These are phyloP conservation scores for Gila orcuttii DNA, from an alignment of 2,113 vertebrate species.

Conservation along the genomic window DNA sequence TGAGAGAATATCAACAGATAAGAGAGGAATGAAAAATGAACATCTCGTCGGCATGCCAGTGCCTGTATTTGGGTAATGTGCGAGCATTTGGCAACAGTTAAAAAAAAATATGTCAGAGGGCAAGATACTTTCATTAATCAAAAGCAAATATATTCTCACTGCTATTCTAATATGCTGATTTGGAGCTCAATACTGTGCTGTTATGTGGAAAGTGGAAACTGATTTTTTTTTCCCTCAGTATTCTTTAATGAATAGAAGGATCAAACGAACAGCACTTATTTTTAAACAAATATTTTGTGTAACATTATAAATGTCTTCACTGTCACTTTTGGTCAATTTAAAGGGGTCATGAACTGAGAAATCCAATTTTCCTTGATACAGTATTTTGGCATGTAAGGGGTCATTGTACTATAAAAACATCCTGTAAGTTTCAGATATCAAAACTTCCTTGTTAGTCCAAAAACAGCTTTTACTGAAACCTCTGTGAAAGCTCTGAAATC, in stretches of 20 bases:
- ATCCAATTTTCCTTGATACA: too few relatives aligned
- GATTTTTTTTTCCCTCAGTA: too few relatives aligned
- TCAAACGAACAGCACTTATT: background rate
- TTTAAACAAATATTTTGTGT: background rate
- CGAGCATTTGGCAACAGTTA: background rate
- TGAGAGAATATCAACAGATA: slow-evolving; percentile 5
- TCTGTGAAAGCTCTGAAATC: too few relatives aligned
- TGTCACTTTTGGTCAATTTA: background rate
- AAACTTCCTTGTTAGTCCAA: too few relatives aligned
- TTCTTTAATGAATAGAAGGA: background rate
- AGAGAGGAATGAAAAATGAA: background rate
- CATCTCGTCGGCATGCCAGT: background rate
- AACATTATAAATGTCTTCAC: background rate
- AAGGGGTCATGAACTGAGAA: too few relatives aligned
- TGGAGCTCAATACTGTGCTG: background rate
- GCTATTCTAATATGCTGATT: background rate
- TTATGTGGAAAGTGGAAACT: too few relatives aligned
- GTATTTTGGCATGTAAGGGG: too few relatives aligned
- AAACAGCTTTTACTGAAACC: too few relatives aligned
- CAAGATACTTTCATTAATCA: slow-evolving; percentile 8
- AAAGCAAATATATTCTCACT: background rate
- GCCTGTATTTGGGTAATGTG: background rate
- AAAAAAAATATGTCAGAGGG: background rate
- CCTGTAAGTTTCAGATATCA: too few relatives aligned
- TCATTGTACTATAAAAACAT: too few relatives aligned